phyloP scores from a whole-genome alignment of 2,797 vertebrate genomes.

The Cygnus olor region DNA sequence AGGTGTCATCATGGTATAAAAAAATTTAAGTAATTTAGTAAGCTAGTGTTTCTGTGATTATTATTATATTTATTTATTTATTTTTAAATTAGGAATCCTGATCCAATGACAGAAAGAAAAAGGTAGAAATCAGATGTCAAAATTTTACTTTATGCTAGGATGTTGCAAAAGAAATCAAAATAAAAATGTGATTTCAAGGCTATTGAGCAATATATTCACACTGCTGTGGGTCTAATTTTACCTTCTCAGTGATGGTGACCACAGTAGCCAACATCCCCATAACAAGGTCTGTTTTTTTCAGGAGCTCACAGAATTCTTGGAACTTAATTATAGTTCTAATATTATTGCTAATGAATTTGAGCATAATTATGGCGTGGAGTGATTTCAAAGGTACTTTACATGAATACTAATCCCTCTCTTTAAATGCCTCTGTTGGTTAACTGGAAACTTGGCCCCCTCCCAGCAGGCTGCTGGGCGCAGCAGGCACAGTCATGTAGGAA shows the following conservation, averaged over 20 bases:
- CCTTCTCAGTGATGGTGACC: background rate
- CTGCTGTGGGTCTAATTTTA: background rate
- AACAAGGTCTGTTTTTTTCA: background rate
- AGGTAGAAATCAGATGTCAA: background rate
- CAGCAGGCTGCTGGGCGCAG: background rate
- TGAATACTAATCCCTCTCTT: slow-evolving; percentile 46
- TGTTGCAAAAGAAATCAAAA: background rate
- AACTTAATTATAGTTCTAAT: slow-evolving; percentile 65
- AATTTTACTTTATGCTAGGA: background rate
- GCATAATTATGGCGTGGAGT: slow-evolving; percentile 47
- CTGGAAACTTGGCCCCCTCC: background rate
- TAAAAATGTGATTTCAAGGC: background rate
- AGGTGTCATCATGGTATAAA: background rate
- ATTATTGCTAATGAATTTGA: slow-evolving; percentile 62
- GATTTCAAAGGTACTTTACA: slow-evolving; percentile 42
- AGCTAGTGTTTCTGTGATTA: accelerated
- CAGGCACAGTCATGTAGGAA: background rate
- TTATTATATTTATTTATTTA: background rate
- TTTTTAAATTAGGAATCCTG: background rate
- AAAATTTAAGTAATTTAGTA: background rate
- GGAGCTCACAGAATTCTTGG: background rate
- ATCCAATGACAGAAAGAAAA: background rate
- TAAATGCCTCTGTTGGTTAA: background rate
- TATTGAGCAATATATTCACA: background rate
- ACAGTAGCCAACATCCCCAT: background rate